Conservation (phyloP, 2,797 vertebrate species). For the Oceanodroma leucorhoa region DNA sequence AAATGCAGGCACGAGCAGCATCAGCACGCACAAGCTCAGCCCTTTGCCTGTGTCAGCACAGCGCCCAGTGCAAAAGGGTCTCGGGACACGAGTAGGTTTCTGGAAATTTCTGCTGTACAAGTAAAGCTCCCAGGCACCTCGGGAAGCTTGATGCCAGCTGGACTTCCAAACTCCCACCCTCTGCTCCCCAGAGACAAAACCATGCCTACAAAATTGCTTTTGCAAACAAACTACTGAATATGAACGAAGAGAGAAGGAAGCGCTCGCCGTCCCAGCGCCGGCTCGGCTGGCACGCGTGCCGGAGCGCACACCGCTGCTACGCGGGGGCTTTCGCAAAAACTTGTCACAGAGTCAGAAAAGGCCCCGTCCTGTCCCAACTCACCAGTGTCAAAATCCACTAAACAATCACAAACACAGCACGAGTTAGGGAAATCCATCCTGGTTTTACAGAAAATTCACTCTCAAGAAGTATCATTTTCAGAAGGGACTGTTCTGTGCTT, state of each 20-base stretch:
- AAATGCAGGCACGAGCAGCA: accelerated
- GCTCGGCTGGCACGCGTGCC: accelerated
- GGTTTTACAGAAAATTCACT: background rate
- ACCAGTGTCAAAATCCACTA: background rate
- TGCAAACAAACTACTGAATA: background rate
- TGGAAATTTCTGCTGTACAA: background rate
- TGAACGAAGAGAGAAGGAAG: background rate
- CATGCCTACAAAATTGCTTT: background rate
- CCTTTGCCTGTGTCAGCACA: background rate
- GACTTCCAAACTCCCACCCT: background rate
- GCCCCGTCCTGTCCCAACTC: background rate
- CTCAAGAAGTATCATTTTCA: background rate
- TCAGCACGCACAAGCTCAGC: background rate
- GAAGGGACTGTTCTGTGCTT: background rate
- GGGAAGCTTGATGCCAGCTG: background rate
- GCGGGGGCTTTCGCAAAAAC: background rate
- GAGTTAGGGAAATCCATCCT: background rate
- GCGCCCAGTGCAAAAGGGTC: background rate
- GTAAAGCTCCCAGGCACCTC: background rate
- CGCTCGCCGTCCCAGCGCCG: accelerated
- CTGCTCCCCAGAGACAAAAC: background rate
- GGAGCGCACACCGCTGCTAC: background rate
- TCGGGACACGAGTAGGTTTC: background rate
- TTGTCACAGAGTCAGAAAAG: background rate
- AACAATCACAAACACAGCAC: background rate